phyloP scores from a whole-genome alignment of 2,888 invertebrate species.

The Sipha maydis region DNA sequence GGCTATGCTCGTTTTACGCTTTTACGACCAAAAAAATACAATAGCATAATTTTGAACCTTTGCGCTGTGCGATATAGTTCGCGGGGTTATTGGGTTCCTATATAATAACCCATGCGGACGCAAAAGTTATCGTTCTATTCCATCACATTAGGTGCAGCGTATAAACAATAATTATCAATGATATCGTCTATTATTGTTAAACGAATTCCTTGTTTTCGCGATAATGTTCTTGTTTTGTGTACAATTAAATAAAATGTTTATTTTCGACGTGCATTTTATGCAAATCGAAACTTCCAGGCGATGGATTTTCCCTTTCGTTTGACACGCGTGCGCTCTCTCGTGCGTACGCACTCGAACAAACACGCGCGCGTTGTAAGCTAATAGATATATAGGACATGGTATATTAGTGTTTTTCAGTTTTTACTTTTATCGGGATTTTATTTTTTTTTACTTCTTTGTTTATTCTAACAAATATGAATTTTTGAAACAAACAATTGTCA shows the following conservation, averaged over 20 bases:
- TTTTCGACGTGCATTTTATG: neutral
- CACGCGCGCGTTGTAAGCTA: slow-evolving; percentile 16
- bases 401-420: neutral
- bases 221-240: neutral
- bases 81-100: neutral
- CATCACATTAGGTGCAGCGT: neutral
- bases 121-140: neutral
- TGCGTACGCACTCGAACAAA: slow-evolving; percentile 44
- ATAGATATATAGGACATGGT: neutral
- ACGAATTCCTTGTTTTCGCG: neutral
- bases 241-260: neutral
- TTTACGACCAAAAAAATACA: neutral
- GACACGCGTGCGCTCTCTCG: neutral
- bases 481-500: slow-evolving; percentile 14
- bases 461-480: neutral
- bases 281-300: slow-evolving; percentile 31
- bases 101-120: too few species aligned
- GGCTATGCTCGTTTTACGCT: neutral
- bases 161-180: too few species aligned
- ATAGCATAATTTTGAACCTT: neutral
- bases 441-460: slow-evolving; percentile 2
- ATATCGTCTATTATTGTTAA: neutral
- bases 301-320: slow-evolving; percentile 56
- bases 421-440: slow-evolving; percentile 28
- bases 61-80: neutral